These are phyloP conservation scores for Fissipunctia ypsillon DNA, from an alignment of 2,888 invertebrate species.

Conservation along the genomic window DNA sequence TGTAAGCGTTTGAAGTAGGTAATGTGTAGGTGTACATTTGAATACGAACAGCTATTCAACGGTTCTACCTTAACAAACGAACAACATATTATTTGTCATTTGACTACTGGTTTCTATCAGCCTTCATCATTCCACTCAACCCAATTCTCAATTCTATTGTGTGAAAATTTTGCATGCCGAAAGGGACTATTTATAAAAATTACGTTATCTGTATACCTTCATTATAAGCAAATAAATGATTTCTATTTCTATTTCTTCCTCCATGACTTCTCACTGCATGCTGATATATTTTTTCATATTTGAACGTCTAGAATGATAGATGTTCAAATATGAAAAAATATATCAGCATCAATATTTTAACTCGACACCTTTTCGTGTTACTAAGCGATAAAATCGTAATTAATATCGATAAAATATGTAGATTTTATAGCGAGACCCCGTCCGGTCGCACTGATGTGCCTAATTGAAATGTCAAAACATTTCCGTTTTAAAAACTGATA, in stretches of 20 bases:
- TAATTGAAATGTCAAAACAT: conserved; percentile 45
- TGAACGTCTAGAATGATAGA: no score
- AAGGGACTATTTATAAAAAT: no score
- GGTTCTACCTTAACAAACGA: background rate
- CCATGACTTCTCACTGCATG: no score
- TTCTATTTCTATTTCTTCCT: no score
- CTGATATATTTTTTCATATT: no score
- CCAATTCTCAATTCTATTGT: no score
- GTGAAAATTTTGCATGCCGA: no score
- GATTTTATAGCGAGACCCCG: conserved; percentile 30
- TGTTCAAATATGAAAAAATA: background rate
- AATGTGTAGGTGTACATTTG: background rate
- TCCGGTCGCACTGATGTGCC: conserved; percentile 4
- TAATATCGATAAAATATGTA: conserved; percentile 48
- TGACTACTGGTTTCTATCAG: no score
- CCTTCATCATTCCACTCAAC: background rate
- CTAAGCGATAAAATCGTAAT: conserved; percentile 35
- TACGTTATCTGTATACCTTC: no score
- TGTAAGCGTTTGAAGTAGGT: background rate
- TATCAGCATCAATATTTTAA: conserved; percentile 6
- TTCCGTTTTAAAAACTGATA: conserved; percentile 24
- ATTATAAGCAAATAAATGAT: no score
- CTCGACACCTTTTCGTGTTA: conserved; percentile 20
- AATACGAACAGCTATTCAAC: background rate
- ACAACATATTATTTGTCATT: background rate